Conservation (phyloP, 2,888 invertebrate species). For the Eudemis profundana region DNA sequence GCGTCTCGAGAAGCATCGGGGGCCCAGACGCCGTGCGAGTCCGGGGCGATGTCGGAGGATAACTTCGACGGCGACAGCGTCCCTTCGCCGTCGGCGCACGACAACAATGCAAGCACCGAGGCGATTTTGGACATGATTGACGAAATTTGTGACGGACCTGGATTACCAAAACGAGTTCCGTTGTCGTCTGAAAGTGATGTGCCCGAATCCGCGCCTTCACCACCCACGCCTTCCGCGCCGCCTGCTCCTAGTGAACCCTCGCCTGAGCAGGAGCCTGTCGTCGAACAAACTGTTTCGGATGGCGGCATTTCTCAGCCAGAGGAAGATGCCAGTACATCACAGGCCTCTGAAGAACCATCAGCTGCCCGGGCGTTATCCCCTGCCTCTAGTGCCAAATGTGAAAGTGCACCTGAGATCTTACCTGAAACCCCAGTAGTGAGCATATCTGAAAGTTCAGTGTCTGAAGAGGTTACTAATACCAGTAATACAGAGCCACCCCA, state of each 20-base stretch:
- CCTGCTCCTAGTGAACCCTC: constrained; percentile 32
- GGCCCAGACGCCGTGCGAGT: constrained; percentile 66
- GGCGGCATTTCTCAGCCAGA: constrained; percentile 20
- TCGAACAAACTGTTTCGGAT: not conserved
- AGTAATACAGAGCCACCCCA: constrained; percentile 54
- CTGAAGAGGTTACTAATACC: constrained; percentile 51
- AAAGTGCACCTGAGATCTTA: constrained; percentile 50
- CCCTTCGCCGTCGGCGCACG: constrained; percentile 78
- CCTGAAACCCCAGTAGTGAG: constrained; percentile 50
- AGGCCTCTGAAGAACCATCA: constrained; percentile 43
- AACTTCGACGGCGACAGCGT: constrained; percentile 80
- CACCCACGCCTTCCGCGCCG: constrained; percentile 18
- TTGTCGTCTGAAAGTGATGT: constrained; percentile 49
- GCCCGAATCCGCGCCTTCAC: constrained; percentile 38
- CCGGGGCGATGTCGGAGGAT: constrained; percentile 77
- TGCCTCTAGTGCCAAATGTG: constrained; percentile 60
- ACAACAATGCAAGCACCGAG: constrained; percentile 81
- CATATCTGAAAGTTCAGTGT: constrained; percentile 49
- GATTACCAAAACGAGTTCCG: constrained; percentile 72
- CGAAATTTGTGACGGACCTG: constrained; percentile 80
- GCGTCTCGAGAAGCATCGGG: constrained; percentile 69
- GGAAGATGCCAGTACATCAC: constrained; percentile 48
- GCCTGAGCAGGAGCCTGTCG: not conserved
- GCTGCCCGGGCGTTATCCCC: constrained; percentile 48
- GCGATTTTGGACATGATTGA: constrained; percentile 84